Evolutionary conservation across 2,888 invertebrate genomes (phyloP).

Genomic region (Onthophagus sagittarius): DNA sequence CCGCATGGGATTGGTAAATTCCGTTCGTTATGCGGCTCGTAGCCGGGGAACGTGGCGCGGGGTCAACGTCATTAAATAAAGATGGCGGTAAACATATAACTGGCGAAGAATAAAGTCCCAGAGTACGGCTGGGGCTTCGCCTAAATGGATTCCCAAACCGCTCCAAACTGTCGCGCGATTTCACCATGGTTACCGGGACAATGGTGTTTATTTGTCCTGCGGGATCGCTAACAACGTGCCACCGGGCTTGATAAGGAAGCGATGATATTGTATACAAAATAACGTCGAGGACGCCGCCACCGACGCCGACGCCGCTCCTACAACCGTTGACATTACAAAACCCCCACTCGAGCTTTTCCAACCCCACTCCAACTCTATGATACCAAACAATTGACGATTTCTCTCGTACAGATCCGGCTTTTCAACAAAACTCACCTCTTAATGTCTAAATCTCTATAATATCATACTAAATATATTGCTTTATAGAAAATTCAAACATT

Average conservation of each 20-base stretch:
- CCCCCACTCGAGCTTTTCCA: neutral
- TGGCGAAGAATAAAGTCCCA: constrained; percentile 32
- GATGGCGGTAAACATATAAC: constrained; percentile 27
- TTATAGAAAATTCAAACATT: no score
- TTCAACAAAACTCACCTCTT: neutral
- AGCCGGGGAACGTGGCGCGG: constrained; percentile 6
- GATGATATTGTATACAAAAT: constrained; percentile 49
- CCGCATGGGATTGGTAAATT: constrained; percentile 22
- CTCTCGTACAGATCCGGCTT: neutral
- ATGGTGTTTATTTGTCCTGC: constrained; percentile 53
- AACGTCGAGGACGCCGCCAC: constrained; percentile 30
- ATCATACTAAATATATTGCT: no score
- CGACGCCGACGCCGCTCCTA: constrained; percentile 1
- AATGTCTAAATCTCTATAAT: neutral
- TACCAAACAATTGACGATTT: neutral
- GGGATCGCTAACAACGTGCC: constrained; percentile 52
- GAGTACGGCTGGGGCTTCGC: constrained; percentile 27
- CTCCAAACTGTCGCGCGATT: constrained; percentile 48
- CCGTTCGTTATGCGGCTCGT: constrained; percentile 15
- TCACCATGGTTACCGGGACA: constrained; percentile 52
- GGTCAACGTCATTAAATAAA: constrained; percentile 25
- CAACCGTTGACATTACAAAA: neutral
- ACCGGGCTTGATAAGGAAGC: constrained; percentile 50
- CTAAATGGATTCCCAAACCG: constrained; percentile 36
- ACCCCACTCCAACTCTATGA: neutral